These are phyloP conservation scores for Mareca penelope DNA, from an alignment of 2,797 vertebrate genomes.

Conservation along the genomic window DNA sequence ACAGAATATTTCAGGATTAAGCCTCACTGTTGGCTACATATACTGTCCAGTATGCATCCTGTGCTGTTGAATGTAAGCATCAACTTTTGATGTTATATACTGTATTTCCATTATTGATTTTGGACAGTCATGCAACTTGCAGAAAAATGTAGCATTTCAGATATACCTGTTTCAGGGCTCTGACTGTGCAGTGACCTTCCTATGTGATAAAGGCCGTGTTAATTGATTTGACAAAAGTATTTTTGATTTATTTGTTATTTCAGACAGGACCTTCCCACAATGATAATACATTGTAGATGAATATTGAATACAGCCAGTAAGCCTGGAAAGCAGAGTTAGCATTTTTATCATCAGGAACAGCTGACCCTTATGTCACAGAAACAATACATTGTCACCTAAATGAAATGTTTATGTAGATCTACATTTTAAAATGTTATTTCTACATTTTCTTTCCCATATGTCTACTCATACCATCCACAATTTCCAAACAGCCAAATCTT, in stretches of 20 bases:
- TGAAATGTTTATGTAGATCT: background rate
- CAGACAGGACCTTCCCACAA: background rate
- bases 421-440: background rate
- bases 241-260: background rate
- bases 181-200: background rate
- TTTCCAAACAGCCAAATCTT: background rate
- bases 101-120: background rate
- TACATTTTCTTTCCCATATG: background rate
- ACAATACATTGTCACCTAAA: background rate
- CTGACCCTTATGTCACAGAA: background rate
- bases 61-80: background rate
- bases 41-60: background rate
- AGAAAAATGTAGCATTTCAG: background rate
- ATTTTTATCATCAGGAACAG: background rate
- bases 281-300: background rate
- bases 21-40: background rate
- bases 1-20: background rate
- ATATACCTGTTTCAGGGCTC: background rate
- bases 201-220: background rate
- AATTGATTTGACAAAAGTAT: background rate
- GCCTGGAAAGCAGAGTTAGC: background rate
- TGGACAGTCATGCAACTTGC: background rate
- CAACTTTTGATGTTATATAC: background rate
- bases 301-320: background rate
- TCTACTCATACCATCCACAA: background rate